A percentile compares a stretch with the other conserved stretches of the same genome.
phyloP scores from a whole-genome alignment of 2,888 invertebrate genomes.

The Glaucopsyche alexis region DNA sequence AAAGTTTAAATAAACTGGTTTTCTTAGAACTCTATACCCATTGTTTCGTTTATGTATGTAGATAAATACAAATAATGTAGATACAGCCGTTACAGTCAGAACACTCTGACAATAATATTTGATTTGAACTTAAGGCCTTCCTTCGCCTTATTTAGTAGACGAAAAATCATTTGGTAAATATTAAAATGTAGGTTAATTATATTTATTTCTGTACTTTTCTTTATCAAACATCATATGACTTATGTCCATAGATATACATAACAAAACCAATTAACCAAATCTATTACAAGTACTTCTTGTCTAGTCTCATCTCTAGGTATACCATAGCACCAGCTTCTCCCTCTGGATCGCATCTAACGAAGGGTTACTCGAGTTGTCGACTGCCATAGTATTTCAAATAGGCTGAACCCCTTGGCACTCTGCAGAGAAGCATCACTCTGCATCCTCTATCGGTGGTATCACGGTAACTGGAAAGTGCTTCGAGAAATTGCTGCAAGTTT shows the following conservation, averaged over 20 bases:
- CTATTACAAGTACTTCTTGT: not conserved
- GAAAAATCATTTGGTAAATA: slow-evolving; percentile 22
- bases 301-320: too few species aligned
- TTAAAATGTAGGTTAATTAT: slow-evolving; percentile 22
- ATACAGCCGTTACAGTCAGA: not conserved
- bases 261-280: not conserved
- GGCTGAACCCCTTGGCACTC: too few species aligned
- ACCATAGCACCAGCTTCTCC: too few species aligned
- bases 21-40: slow-evolving; percentile 9
- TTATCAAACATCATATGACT: slow-evolving; percentile 4
- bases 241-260: not conserved
- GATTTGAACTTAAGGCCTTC: slow-evolving; percentile 20
- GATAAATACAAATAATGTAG: slow-evolving; percentile 4
- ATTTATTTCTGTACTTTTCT: not conserved
- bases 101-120: slow-evolving; percentile 23
- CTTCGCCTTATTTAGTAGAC: slow-evolving; percentile 1
- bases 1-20: not conserved
- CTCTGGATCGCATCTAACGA: too few species aligned
- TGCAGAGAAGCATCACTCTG: too few species aligned
- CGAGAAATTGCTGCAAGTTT: too few species aligned
- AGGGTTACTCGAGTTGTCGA: too few species aligned
- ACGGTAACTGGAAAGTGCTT: too few species aligned
- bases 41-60: slow-evolving; percentile 8
- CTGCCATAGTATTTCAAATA: too few species aligned
- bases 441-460: too few species aligned